These are phyloP conservation scores for Misgurnus mizolepis DNA, from an alignment of 2,113 vertebrate species.

Conservation along the genomic window DNA sequence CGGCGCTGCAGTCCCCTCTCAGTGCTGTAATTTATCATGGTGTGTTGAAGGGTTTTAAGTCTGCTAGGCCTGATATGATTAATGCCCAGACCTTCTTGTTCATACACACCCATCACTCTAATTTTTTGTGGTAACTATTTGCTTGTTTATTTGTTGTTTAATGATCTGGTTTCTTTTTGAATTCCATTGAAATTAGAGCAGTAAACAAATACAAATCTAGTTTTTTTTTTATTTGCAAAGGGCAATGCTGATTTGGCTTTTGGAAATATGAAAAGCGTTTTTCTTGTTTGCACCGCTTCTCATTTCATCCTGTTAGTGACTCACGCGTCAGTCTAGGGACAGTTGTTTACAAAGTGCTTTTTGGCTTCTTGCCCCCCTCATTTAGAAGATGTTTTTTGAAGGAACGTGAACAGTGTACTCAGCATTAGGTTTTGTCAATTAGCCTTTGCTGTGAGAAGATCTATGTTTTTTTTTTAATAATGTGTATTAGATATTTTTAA, in stretches of 20 bases:
- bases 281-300: not conserved
- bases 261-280: slow-evolving; percentile 3
- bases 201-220: slow-evolving; percentile 6
- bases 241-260: not conserved
- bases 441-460: not conserved
- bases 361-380: not conserved
- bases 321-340: not conserved
- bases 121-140: slow-evolving; percentile 39
- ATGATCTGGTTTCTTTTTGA: slow-evolving; percentile 32
- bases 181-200: slow-evolving; percentile 30
- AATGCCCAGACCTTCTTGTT: slow-evolving; percentile 54
- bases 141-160: slow-evolving; percentile 54
- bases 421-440: not conserved
- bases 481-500: not conserved
- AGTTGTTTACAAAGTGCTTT: slow-evolving; percentile 13
- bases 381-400: slow-evolving; percentile 6
- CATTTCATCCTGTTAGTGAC: slow-evolving; percentile 7
- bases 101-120: slow-evolving; percentile 52
- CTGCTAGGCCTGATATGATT: slow-evolving; percentile 56
- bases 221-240: slow-evolving; percentile 29
- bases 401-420: not conserved
- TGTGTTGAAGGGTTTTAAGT: slow-evolving; percentile 58
- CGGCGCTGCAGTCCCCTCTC: slow-evolving; percentile 33
- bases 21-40: slow-evolving; percentile 58
- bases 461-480: not conserved